These are phyloP conservation scores for Eupithecia inturbata DNA, from an alignment of 2,888 invertebrate genomes.

Conservation along the genomic window DNA sequence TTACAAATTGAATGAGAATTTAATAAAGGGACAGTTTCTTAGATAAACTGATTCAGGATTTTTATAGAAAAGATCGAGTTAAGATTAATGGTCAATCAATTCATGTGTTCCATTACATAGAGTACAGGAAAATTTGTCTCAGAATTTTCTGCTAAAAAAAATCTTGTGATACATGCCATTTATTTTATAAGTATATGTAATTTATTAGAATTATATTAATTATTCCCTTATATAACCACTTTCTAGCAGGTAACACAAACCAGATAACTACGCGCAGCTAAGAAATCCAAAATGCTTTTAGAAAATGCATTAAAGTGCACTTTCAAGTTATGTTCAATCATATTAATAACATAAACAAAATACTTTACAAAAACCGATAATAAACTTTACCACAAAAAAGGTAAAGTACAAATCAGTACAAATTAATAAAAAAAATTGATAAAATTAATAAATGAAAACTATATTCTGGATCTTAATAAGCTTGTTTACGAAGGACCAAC, in stretches of 20 bases:
- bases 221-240: not conserved
- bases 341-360: not conserved
- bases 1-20: not conserved
- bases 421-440: not conserved
- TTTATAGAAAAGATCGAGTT: not conserved
- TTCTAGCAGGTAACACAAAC: not conserved
- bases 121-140: not conserved
- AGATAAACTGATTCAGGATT: not conserved
- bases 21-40: not conserved
- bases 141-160: not conserved
- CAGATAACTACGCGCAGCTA: not conserved
- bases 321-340: not conserved
- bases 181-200: not conserved
- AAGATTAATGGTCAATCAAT: not conserved
- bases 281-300: slow-evolving; percentile 4
- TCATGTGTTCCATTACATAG: too few relatives aligned
- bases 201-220: not conserved
- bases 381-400: slow-evolving; percentile 5
- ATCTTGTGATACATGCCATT: not conserved
- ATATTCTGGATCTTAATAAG: slow-evolving; percentile 20
- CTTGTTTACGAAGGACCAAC: slow-evolving; percentile 1
- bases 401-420: slow-evolving; percentile 6
- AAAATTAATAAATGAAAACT: slow-evolving; percentile 15
- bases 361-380: not conserved
- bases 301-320: not conserved